Percentiles rank a stretch among this genome's conserved stretches.
Conservation (phyloP, 1,140 invertebrate genomes). For the Kradibia gibbosae region DNA sequence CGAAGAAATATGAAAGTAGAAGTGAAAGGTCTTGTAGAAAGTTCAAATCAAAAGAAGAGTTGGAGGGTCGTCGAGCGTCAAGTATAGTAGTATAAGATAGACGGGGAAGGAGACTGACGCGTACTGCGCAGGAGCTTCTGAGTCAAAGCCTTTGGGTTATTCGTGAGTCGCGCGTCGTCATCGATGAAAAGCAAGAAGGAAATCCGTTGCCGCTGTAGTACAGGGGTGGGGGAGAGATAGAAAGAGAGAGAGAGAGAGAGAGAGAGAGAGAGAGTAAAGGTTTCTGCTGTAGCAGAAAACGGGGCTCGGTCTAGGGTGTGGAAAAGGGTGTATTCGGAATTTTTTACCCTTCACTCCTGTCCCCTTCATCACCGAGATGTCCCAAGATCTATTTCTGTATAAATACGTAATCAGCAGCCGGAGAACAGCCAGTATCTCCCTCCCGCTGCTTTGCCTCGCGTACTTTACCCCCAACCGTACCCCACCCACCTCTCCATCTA, state of each 20-base stretch:
- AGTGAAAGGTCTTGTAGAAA: not conserved
- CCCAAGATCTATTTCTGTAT: conserved; percentile 61
- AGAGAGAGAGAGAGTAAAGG: no score
- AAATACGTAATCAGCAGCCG: conserved; percentile 60
- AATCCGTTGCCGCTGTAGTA: not conserved
- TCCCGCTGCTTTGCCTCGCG: not conserved
- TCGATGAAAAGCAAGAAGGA: conserved; percentile 4
- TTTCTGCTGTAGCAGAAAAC: conserved; percentile 54
- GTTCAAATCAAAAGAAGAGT: conserved; percentile 43
- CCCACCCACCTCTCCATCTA: not conserved
- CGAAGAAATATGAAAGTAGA: conserved; percentile 47
- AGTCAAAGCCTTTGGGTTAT: conserved; percentile 18
- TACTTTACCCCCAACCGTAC: not conserved
- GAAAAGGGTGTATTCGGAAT: conserved; percentile 52
- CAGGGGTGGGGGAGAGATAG: conserved; percentile 21
- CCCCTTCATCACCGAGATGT: conserved; percentile 1
- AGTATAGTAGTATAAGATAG: conserved; percentile 16
- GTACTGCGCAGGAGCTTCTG: conserved; percentile 44
- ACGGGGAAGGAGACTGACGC: not conserved
- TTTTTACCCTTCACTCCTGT: conserved; percentile 48
- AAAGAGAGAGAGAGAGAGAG: not conserved
- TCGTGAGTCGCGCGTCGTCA: not conserved
- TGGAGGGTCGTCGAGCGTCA: not conserved
- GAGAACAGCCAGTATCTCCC: conserved; percentile 19
- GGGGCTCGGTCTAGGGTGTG: conserved; percentile 50